Base-by-base conservation (phyloP, 2,113 vertebrate genomes). In the rabbit (Oryctolagus cuniculus) region DNA sequence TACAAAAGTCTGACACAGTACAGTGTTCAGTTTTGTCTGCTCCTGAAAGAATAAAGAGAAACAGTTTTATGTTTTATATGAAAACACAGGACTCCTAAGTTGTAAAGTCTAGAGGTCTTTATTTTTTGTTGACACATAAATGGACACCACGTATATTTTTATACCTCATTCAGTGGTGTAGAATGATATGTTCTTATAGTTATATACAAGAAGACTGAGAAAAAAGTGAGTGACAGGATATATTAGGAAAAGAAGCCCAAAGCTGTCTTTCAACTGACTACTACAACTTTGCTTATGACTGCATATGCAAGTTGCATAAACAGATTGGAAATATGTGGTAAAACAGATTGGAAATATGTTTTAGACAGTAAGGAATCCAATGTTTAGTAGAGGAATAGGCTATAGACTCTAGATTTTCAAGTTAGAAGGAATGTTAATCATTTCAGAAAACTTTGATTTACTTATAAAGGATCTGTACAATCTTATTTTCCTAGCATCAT, bases 1-100 rank as follows among this genome's bases (percentile, higher is more conserved):
- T 86, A 98, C 70, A 95, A 99, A 99, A 13, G 98, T 99, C 97
- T 99, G 99, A 93, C 98, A 99, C 21, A 99, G 29, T 7, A 99
- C 0, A 16, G 70, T 93, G 95, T 98, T 98, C 49, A 98, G 94
- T 70, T 98, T 97, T 89, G 98, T 95, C 79, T 98, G 90, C 24
- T 98, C 98, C 99, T 99, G 95, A 67, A 94, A 97, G 34, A 79
- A 66, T 9, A 96, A 91, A 92, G 25, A 84, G 12, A 53, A 25
- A 86, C 44, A 87, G 25, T 25, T 63, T 58, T 88, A 63, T 27
- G 49, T 74, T 87, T 95, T 80, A 34, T 44, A 31, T n/a, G 17
- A 92, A 79, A 83, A n/a, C 5, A 53, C 82, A 82, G 87, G 69
- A 74, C 86, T 82, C 44, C n/a, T 89, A 72, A 90, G 16, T 53